Percentiles rank a stretch among this genome's conserved stretches.
These are phyloP conservation scores for Enteromius paludinosus DNA, from an alignment of 2,797 vertebrate genomes.

Conservation along the genomic window DNA sequence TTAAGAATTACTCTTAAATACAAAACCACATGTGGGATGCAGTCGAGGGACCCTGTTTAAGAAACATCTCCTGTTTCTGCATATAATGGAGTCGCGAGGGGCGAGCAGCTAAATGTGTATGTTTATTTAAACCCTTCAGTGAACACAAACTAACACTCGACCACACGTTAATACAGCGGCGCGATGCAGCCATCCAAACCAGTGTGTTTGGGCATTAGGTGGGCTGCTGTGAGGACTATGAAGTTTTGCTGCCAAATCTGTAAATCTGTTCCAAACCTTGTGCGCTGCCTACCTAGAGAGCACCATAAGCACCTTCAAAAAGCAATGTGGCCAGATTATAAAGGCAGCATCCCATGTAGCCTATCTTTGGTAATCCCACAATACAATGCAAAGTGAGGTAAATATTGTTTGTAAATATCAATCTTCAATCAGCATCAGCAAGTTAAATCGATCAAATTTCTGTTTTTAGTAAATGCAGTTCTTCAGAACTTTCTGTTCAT, in stretches of 20 bases:
- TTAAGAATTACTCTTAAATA: conserved; percentile 63
- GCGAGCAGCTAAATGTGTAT: conserved; percentile 35
- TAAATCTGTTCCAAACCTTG: conserved; percentile 10
- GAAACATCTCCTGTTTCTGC: conserved; percentile 52
- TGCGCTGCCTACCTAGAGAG: neutral
- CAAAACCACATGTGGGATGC: conserved; percentile 65
- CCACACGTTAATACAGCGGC: conserved; percentile 17
- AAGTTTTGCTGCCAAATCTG: neutral
- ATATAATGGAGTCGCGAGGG: conserved; percentile 42
- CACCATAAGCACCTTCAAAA: neutral
- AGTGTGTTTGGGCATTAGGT: conserved; percentile 14
- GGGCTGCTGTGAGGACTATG: neutral
- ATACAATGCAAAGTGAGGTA: neutral
- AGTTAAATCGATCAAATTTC: neutral
- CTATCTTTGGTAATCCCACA: neutral
- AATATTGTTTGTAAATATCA: neutral
- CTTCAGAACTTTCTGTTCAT: neutral
- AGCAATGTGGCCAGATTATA: neutral
- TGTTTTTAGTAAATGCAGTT: neutral
- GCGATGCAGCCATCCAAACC: conserved; percentile 2
- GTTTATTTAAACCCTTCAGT: conserved; percentile 31
- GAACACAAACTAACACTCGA: conserved; percentile 21
- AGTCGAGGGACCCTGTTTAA: conserved; percentile 54
- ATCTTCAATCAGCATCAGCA: neutral
- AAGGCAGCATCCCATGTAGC: neutral